Conservation (phyloP, 1,140 invertebrate species). For the Eumaeus atala region DNA sequence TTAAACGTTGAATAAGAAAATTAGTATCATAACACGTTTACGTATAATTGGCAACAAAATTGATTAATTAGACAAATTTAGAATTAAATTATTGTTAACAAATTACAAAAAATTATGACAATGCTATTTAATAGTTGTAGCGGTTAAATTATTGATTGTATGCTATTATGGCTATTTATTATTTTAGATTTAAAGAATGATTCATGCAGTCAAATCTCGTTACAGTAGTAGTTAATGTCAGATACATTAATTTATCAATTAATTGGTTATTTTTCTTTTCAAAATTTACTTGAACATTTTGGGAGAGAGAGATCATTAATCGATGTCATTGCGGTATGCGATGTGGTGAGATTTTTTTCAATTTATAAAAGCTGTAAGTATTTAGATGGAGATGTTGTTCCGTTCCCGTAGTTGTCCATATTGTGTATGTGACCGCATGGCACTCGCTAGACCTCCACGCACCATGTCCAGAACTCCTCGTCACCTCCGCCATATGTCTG, state of each 20-base stretch:
- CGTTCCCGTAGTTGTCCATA: conserved; percentile 46
- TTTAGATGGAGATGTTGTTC: conserved; percentile 45
- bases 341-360: conserved; percentile 26
- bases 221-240: conserved; percentile 24
- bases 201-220: conserved; percentile 75
- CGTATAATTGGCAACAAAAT: conserved; percentile 60
- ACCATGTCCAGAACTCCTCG: conserved; percentile 21
- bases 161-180: conserved; percentile 19
- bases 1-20: conserved; percentile 41
- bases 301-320: conserved; percentile 55
- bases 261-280: conserved; percentile 40
- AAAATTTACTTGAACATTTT: conserved; percentile 37
- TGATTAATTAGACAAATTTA: conserved; percentile 49
- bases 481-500: conserved; percentile 11
- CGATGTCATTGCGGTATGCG: conserved; percentile 21
- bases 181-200: conserved; percentile 39
- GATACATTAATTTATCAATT: conserved; percentile 32
- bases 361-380: conserved; percentile 49
- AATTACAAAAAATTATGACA: conserved; percentile 37
- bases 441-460: conserved; percentile 27
- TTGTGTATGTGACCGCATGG: conserved; percentile 47
- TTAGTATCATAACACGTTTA: conserved; percentile 54
- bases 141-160: conserved; percentile 15
- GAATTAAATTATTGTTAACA: conserved; percentile 38
- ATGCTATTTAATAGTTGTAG: conserved; percentile 31